phyloP scores from a whole-genome alignment of 2,888 invertebrate genomes.

The Pegoplata infirma region DNA sequence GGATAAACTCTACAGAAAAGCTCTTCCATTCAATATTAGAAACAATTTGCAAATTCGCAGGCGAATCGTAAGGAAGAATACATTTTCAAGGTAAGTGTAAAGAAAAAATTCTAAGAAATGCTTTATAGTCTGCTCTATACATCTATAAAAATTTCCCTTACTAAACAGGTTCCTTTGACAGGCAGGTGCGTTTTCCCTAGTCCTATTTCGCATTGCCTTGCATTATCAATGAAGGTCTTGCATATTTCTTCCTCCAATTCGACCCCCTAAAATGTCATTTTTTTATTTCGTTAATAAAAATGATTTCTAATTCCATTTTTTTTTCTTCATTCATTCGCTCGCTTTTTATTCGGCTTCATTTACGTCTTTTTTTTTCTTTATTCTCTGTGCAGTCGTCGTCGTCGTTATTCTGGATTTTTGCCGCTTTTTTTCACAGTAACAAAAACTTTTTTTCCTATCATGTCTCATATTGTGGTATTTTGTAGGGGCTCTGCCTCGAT shows the following conservation, averaged over 20 bases:
- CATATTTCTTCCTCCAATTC: constrained; percentile 28
- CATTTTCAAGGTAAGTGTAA: constrained; percentile 52
- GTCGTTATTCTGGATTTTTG: constrained; percentile 62
- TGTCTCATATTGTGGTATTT: constrained; percentile 56
- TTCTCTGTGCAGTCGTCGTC: constrained; percentile 56
- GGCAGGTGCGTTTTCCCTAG: constrained; percentile 38
- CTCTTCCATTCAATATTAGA: neutral
- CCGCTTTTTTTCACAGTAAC: constrained; percentile 62
- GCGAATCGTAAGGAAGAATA: constrained; percentile 25
- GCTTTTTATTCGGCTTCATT: constrained; percentile 55
- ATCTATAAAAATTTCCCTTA: neutral
- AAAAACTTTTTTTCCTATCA: constrained; percentile 50
- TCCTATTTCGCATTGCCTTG: neutral
- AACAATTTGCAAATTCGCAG: constrained; percentile 28
- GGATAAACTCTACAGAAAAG: constrained; percentile 3
- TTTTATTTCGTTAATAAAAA: constrained; percentile 34
- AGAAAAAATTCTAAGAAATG: neutral
- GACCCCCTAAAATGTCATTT: constrained; percentile 38
- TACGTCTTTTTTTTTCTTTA: constrained; percentile 50
- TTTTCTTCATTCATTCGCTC: constrained; percentile 50
- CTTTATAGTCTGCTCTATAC: neutral
- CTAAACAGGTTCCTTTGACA: constrained; percentile 25
- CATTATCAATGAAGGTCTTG: neutral
- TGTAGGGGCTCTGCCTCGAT: constrained; percentile 38
- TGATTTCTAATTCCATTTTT: constrained; percentile 49